Evolutionary conservation across 2,113 vertebrate genomes (phyloP).

Genomic region (Nymphicus hollandicus): DNA sequence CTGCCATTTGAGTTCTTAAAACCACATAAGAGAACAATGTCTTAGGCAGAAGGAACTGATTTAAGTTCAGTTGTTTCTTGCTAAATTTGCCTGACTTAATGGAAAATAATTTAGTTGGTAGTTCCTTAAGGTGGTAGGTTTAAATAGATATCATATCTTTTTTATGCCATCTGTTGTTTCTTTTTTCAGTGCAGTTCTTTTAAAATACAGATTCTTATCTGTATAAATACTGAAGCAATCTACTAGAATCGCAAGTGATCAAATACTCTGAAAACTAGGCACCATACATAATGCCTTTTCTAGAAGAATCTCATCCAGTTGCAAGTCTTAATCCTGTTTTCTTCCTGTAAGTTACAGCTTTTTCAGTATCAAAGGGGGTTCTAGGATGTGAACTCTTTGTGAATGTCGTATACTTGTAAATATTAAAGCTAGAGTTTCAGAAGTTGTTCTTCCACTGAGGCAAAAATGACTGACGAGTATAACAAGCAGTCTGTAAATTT

Average conservation of each 20-base stretch:
- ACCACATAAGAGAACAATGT: slow-evolving; percentile 13
- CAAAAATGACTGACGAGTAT: neutral
- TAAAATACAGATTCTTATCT: neutral
- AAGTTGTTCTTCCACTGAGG: neutral
- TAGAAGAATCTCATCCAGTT: neutral
- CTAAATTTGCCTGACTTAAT: neutral
- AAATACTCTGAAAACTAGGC: neutral
- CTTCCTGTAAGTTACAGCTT: neutral
- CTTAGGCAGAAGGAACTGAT: slow-evolving; percentile 23
- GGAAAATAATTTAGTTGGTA: slow-evolving; percentile 3
- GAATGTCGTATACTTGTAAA: neutral
- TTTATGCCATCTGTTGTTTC: neutral
- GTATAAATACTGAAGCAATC: neutral
- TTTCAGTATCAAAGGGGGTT: neutral
- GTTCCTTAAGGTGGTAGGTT: slow-evolving; percentile 15
- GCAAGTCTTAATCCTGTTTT: neutral
- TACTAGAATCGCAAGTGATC: neutral
- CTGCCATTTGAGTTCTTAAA: slow-evolving; percentile 38
- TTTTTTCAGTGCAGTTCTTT: neutral
- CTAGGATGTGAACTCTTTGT: neutral
- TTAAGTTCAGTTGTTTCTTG: slow-evolving; percentile 22
- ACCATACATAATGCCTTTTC: neutral
- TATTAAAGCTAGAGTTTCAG: neutral
- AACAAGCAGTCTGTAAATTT: neutral
- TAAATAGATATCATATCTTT: neutral